phyloP scores from a whole-genome alignment of 2,888 invertebrate genomes.

The Eupithecia pulchellata region DNA sequence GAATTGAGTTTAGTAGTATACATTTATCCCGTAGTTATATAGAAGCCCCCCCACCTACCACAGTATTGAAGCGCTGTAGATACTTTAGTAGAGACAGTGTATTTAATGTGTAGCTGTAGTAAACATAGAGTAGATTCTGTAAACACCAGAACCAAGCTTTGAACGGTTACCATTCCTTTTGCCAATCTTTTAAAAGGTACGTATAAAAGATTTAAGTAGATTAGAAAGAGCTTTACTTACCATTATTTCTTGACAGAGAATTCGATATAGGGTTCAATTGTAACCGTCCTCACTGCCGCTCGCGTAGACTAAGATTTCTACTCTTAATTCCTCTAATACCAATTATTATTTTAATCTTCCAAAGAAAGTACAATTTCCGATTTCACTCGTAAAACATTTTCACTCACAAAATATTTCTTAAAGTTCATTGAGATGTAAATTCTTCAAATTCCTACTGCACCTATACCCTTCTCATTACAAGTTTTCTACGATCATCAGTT shows the following conservation, averaged over 20 bases:
- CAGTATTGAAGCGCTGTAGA: background rate
- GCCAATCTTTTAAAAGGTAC: too few species aligned
- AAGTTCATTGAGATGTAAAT: background rate
- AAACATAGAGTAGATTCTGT: background rate
- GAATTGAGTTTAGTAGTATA: background rate
- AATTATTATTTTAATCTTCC: too few species aligned
- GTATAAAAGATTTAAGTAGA: too few species aligned
- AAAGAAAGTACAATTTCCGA: too few species aligned
- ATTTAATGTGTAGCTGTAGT: background rate
- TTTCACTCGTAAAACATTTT: background rate
- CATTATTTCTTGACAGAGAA: too few species aligned
- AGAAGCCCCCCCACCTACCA: background rate
- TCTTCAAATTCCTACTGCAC: background rate
- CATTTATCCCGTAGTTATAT: background rate
- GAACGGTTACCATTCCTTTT: too few species aligned
- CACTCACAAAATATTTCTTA: background rate
- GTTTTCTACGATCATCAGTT: background rate
- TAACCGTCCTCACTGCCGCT: too few species aligned
- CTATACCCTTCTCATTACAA: background rate
- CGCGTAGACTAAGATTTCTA: too few species aligned
- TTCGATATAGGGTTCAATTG: too few species aligned
- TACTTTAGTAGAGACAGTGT: background rate
- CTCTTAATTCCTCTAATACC: too few species aligned
- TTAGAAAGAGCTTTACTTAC: too few species aligned
- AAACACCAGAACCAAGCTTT: background rate